phyloP scores from a whole-genome alignment of 2,797 vertebrate genomes.

The Setipinna tenuifilis region DNA sequence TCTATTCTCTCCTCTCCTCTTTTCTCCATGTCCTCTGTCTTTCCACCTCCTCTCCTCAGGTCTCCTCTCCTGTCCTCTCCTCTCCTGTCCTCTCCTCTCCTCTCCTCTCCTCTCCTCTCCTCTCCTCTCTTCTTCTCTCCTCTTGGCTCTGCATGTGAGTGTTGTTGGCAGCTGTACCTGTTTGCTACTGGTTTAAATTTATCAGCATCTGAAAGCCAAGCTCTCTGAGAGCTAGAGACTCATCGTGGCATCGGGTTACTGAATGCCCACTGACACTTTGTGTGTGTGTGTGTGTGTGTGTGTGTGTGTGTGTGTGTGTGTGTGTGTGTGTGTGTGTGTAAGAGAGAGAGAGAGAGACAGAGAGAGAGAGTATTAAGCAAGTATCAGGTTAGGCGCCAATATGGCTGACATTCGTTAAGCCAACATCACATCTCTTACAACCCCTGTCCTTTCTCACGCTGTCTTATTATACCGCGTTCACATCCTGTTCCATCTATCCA shows the following conservation, averaged over 20 bases:
- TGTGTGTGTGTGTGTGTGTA: constrained; percentile 5
- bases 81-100: not conserved
- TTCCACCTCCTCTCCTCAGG: no score
- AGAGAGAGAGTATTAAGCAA: not conserved
- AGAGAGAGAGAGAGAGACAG: no score
- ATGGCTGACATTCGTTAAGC: not conserved
- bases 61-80: not conserved
- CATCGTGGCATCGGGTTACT: not conserved
- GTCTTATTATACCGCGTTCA: not conserved
- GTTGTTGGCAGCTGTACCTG: constrained; percentile 27
- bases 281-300: not conserved
- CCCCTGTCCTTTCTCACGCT: not conserved
- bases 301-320: constrained; percentile 15
- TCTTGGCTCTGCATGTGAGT: not conserved
- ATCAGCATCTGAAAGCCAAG: constrained; percentile 36
- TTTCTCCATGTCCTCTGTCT: no score
- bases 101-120: not conserved
- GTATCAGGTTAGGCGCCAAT: not conserved
- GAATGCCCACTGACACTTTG: constrained; percentile 1
- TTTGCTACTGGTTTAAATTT: constrained; percentile 40
- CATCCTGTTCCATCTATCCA: not conserved
- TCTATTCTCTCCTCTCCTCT: no score
- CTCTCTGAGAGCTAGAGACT: not conserved
- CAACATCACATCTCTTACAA: not conserved
- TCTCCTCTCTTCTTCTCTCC: not conserved